These are phyloP conservation scores for Hyppa rectilinea DNA, from an alignment of 2,888 invertebrate genomes.

Conservation along the genomic window DNA sequence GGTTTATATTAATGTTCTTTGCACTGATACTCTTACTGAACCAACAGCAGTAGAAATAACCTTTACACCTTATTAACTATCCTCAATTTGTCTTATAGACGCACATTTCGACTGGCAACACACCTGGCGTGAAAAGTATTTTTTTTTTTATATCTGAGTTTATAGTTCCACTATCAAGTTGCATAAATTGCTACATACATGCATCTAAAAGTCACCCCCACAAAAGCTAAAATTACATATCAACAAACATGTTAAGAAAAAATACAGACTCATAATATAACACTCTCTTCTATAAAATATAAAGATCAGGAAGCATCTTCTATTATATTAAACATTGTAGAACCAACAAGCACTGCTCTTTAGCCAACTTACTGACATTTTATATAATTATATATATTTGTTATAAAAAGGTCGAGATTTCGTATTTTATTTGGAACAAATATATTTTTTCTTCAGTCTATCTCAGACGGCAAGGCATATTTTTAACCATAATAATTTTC, in stretches of 20 bases:
- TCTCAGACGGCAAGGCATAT: conserved; percentile 31
- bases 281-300: conserved; percentile 52
- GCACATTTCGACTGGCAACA: not conserved
- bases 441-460: conserved; percentile 52
- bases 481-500: not conserved
- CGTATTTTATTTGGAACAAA: conserved; percentile 30
- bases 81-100: not conserved
- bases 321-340: conserved; percentile 45
- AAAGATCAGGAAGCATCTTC: conserved; percentile 38
- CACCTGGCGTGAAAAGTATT: not conserved
- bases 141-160: not conserved
- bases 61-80: not conserved
- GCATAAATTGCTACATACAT: conserved; percentile 48
- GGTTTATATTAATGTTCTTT: not conserved
- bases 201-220: conserved; percentile 41
- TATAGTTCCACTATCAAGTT: not conserved
- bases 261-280: conserved; percentile 57
- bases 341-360: conserved; percentile 46
- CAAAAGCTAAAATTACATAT: conserved; percentile 54
- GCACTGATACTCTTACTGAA: not conserved
- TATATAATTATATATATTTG: conserved; percentile 6
- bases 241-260: conserved; percentile 51
- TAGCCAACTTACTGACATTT: conserved; percentile 21
- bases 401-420: conserved; percentile 24
- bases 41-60: not conserved